Percentiles rank a stretch among this genome's conserved stretches.
These are phyloP conservation scores for Scophthalmus maximus DNA, from an alignment of 2,113 vertebrate genomes.

Conservation along the genomic window DNA sequence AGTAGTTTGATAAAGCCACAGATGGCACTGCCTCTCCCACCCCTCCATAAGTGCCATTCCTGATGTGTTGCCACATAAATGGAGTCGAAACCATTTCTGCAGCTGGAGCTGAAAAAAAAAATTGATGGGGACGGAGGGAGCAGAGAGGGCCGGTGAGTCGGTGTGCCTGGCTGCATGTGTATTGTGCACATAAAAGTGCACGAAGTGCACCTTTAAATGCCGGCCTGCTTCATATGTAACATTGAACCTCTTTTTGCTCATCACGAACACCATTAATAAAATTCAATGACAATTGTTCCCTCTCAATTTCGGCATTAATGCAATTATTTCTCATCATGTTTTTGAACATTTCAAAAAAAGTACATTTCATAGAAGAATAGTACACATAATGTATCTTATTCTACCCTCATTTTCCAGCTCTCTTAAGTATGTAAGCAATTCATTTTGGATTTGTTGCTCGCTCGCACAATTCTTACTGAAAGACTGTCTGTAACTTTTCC, in stretches of 20 bases:
- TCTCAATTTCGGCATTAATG: background rate
- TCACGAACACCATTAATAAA: background rate
- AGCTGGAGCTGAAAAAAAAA: constrained; percentile 41
- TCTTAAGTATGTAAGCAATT: background rate
- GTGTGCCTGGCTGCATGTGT: background rate
- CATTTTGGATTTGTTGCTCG: constrained; percentile 7
- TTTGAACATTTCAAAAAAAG: background rate
- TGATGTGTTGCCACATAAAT: constrained; percentile 54
- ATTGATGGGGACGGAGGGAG: constrained; percentile 37
- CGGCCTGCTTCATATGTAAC: background rate
- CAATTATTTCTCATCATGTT: background rate
- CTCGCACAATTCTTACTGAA: background rate
- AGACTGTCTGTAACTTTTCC: background rate
- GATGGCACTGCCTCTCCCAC: constrained; percentile 63
- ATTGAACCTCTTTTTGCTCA: background rate
- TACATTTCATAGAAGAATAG: background rate
- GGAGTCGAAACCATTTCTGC: constrained; percentile 38
- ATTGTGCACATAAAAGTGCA: background rate
- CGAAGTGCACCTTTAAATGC: background rate
- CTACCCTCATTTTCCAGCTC: background rate
- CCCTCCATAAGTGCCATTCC: constrained; percentile 60
- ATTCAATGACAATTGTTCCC: background rate
- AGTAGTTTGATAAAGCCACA: constrained; percentile 69
- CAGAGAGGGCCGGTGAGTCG: background rate
- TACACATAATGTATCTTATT: background rate